Base-by-base conservation (phyloP, 2,113 vertebrate species). In the Sceloporus undulatus region DNA sequence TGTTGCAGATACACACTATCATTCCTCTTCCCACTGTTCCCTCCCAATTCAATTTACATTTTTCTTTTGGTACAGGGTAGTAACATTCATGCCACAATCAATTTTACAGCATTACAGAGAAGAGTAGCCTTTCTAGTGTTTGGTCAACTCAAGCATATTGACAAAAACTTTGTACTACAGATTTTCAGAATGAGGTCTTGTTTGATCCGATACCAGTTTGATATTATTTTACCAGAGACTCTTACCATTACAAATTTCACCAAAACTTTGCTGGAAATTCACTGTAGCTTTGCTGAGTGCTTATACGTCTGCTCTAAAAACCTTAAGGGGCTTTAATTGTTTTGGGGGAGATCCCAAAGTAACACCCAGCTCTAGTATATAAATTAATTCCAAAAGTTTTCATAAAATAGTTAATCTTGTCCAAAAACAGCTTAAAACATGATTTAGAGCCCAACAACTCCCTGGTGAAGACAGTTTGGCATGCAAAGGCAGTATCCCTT, bases 1-100 rank as follows among this genome's bases (percentile, higher is more conserved):
- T 93, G 92, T 1, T 95, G 95, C 88, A 95, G 92, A 94, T 42
- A 29, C 25, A 86, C 38, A 1, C 76, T 90, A 75, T 5, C 56
- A 71, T 73, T 88, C 85, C 79, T 89, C 89, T 90, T 89, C 93
- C 92, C 91, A 88, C 94, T 92, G 89, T 25, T 87, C 19, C 40
- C 40, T 42, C 10, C 27, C 62, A 2, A 2, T 23, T 52, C 42
- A 29, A 19, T 52, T 81, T 27, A 85, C 74, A 80, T 29, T 38
- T 40, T 48, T 34, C 34, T 34, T 29, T 79, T 38, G 74, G 9
- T 85, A 75, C 71, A 29, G 40, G 25, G 92, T 88, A 91, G 94
- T 48, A 91, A 73, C 78, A 66, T 52, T 92, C 85, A 81, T 79
- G 4, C 40, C 71, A 0, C 16, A 54, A 85, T 29, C 82, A 42